Base-by-base conservation (phyloP, 2,113 vertebrate genomes). In the Seriola aureovittata region DNA sequence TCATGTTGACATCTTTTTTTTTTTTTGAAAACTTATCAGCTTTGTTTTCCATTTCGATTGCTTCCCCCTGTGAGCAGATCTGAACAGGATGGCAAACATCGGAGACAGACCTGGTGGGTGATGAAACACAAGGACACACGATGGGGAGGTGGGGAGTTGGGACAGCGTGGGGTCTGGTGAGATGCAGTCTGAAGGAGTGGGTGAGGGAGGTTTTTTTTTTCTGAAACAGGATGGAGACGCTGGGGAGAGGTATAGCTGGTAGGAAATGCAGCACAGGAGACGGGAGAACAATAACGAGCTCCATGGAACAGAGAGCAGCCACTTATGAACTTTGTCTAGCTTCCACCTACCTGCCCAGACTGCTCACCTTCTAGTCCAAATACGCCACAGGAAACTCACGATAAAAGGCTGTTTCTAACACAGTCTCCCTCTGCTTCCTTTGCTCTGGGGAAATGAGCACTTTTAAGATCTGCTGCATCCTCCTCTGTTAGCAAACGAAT, bases 71-170 rank as follows among this genome's bases (percentile, higher is more conserved):
- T 0, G 23, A 80, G 79, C 70, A 73, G 76, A 80, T 90, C 74
- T 76, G 78, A 89, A 76, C 78, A 2, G 65, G 62, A 78, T 81
- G 71, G 80, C 74, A 76, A 82, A 89, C 79, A 78, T 65, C 32
- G 46, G n/a, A 79, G 75, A 55, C 66, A 55, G 71, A 72, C 71
- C 65, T 6, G 11, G 73, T 75, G 73, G 79, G 71, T 88, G 90
- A 91, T 90, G 85, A 90, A 89, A 91, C 65, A 81, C 79, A 74
- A 83, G 83, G 86, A 89, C 89, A 90, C 84, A 77, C 44, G 3
- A 52, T 62, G 66, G 54, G 68, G 81, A 63, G 57, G 55, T 19
- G 77, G 65, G 65, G 70, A n/a, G n/a, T 32, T 25, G 68, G 78
- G 69, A 72, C 36, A 13, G 65, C 3, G 16, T 50, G 44, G 54